Conservation (phyloP, 1,140 invertebrate species). For the Mycetomoellerius zeteki region DNA sequence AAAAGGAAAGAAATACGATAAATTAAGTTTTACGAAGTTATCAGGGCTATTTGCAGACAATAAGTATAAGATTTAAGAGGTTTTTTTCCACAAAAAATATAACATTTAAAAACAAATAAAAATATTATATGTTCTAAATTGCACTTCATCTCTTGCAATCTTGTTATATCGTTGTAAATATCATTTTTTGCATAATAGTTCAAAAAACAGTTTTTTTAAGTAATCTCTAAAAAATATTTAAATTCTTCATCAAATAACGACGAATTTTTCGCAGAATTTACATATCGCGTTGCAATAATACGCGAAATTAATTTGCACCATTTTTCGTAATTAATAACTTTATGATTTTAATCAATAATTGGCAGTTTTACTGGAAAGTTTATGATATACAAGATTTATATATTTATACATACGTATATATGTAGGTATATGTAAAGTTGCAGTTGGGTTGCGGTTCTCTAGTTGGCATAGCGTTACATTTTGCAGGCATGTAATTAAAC, state of each 20-base stretch:
- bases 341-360: background rate
- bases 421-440: background rate
- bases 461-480: background rate
- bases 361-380: background rate
- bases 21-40: background rate
- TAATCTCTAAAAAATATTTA: background rate
- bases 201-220: background rate
- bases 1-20: background rate
- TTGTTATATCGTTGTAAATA: background rate
- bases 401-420: no score
- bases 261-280: background rate
- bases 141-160: background rate
- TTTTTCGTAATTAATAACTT: background rate
- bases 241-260: no score
- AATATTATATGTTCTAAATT: conserved; percentile 1
- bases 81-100: background rate
- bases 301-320: background rate
- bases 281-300: background rate
- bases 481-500: conserved; percentile 44
- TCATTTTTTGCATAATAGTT: background rate
- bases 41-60: background rate
- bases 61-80: background rate
- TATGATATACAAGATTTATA: background rate
- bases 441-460: background rate
- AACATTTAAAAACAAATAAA: background rate